Percentiles rank a stretch among this genome's conserved stretches.
Evolutionary conservation across 2,888 invertebrate genomes (phyloP).

Genomic region (Rhimphoctona megacephalus): DNA sequence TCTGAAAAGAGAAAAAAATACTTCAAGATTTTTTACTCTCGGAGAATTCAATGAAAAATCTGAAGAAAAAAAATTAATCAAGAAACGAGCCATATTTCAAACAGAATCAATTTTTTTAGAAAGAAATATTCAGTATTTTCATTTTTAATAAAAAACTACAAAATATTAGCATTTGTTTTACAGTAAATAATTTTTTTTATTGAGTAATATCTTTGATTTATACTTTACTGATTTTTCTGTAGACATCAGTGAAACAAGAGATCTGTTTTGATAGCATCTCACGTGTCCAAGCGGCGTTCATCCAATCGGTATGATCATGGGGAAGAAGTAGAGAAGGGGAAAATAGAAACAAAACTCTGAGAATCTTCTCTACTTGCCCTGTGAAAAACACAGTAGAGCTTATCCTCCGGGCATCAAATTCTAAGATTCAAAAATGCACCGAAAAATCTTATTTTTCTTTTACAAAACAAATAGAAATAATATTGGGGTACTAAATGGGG

Average conservation of each 20-base stretch:
- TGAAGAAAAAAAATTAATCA: background rate
- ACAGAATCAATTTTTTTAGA: background rate
- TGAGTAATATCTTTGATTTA: background rate
- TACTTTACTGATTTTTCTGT: slow-evolving; percentile 60
- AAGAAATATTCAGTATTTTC: background rate
- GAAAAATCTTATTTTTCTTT: background rate
- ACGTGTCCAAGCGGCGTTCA: slow-evolving; percentile 24
- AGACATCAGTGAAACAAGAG: slow-evolving; percentile 39
- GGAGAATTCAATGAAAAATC: background rate
- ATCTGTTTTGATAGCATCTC: slow-evolving; percentile 48
- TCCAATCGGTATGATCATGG: slow-evolving; percentile 11
- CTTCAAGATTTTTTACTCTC: background rate
- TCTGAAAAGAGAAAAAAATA: slow-evolving; percentile 18
- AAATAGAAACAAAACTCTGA: background rate
- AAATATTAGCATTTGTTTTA: background rate
- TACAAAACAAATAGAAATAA: background rate
- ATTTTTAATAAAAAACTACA: background rate
- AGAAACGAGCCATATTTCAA: background rate
- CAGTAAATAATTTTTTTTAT: background rate
- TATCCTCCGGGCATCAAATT: background rate
- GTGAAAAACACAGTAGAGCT: background rate
- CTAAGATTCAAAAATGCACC: background rate
- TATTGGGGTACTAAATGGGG: background rate
- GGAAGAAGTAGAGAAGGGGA: background rate
- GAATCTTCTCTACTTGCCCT: background rate